Evolutionary conservation across 2,113 vertebrate species (phyloP).

Genomic region (Dipodomys stephensi): DNA sequence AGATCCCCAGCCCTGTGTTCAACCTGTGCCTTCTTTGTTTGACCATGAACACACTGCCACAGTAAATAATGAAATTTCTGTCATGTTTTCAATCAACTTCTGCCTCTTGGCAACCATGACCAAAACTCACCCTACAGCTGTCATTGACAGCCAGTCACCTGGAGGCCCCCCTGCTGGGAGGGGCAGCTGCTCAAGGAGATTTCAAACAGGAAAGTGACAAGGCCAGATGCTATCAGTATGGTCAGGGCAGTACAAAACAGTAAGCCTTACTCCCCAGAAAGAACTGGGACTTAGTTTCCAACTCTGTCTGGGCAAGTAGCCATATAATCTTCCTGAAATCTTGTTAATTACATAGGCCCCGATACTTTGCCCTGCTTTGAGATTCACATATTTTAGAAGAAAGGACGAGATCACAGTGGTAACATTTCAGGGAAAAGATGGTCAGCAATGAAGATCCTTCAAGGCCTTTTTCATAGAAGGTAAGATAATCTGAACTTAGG

Average conservation of each 20-base stretch:
- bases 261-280: background rate
- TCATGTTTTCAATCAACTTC: constrained; percentile 72
- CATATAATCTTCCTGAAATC: constrained; percentile 43
- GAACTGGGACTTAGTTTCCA: constrained; percentile 13
- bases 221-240: constrained; percentile 66
- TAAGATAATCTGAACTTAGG: background rate
- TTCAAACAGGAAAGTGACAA: constrained; percentile 72
- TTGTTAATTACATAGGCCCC: constrained; percentile 43
- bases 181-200: constrained; percentile 71
- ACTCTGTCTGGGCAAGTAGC: background rate
- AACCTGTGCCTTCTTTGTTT: constrained; percentile 60
- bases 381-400: background rate
- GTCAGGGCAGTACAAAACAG: constrained; percentile 20
- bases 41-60: constrained; percentile 35
- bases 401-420: background rate
- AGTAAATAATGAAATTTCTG: constrained; percentile 67
- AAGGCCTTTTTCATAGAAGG: background rate
- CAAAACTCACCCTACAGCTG: constrained; percentile 73
- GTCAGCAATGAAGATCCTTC: background rate
- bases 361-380: background rate
- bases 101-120: constrained; percentile 70
- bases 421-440: background rate
- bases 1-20: constrained; percentile 24
- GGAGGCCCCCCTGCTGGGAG: constrained; percentile 46
- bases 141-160: constrained; percentile 53